Percentiles rank a stretch among this genome's conserved stretches.
These are phyloP conservation scores for Campylomormyrus tamandua DNA, from an alignment of 2,113 vertebrate genomes.

Conservation along the genomic window DNA sequence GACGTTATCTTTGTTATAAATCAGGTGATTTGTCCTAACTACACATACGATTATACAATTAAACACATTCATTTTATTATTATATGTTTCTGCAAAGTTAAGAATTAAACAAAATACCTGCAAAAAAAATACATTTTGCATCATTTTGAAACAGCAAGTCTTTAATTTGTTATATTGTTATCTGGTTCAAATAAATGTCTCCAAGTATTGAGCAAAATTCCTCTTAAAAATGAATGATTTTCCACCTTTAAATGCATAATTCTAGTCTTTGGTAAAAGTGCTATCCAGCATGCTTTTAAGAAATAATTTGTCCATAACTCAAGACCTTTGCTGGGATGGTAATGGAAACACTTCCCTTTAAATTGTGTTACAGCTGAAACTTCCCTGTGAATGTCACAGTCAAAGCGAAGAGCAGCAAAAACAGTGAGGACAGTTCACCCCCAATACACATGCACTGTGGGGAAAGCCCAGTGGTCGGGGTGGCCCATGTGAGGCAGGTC, in stretches of 20 bases:
- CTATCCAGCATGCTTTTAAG: not conserved
- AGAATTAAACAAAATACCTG: not conserved
- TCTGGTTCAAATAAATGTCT: not conserved
- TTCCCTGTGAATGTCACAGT: not conserved
- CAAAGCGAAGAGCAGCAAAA: not conserved
- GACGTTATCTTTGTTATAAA: not conserved
- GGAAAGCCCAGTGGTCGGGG: constrained; percentile 83
- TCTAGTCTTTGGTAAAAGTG: not conserved
- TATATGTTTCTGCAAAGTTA: not conserved
- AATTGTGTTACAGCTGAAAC: not conserved
- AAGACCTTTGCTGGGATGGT: not conserved
- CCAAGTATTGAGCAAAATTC: not conserved
- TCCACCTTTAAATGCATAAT: not conserved
- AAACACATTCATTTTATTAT: not conserved
- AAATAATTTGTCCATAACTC: not conserved
- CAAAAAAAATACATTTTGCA: not conserved
- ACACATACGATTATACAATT: not conserved
- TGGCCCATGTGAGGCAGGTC: constrained; percentile 79
- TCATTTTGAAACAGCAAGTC: not conserved
- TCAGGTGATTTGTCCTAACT: not conserved
- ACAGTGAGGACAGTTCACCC: constrained; percentile 42
- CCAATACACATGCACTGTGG: constrained; percentile 71
- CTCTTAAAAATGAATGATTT: not conserved
- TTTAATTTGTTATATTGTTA: not conserved
- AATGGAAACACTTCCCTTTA: not conserved